phyloP scores from a whole-genome alignment of 2,797 vertebrate genomes.

The Serranus cabrilla region DNA sequence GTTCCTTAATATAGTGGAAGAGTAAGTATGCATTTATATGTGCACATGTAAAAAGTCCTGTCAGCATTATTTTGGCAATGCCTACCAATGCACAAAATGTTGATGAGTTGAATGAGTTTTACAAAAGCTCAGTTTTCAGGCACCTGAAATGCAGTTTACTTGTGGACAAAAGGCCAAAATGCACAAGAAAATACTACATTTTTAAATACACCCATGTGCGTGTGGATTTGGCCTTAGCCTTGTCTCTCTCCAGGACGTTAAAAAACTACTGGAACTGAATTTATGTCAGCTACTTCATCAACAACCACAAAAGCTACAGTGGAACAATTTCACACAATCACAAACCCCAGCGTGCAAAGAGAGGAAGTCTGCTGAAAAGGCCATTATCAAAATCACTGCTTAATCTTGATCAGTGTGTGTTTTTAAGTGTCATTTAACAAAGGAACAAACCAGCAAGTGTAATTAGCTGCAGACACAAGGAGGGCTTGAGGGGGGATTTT shows the following conservation, averaged over 20 bases:
- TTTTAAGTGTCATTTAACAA: conserved; percentile 24
- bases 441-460: conserved; percentile 35
- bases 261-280: conserved; percentile 25
- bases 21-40: no score
- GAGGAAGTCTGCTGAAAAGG: conserved; percentile 1
- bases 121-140: no score
- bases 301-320: not conserved
- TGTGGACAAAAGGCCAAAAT: no score
- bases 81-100: no score
- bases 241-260: conserved; percentile 3
- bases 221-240: not conserved
- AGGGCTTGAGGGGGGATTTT: conserved; percentile 36
- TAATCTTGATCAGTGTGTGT: conserved; percentile 13
- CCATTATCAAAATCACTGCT: conserved; percentile 19
- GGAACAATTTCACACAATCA: conserved; percentile 2
- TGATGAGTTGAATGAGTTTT: no score
- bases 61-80: no score
- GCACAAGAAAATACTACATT: no score
- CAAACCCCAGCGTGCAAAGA: conserved; percentile 15
- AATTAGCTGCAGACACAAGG: conserved; percentile 43
- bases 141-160: no score
- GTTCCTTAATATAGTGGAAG: no score
- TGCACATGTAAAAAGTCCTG: no score
- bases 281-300: conserved; percentile 12
- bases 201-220: no score